Evolutionary conservation across 2,888 invertebrate genomes (phyloP).

Genomic region (Pristionchus entomophagus): DNA sequence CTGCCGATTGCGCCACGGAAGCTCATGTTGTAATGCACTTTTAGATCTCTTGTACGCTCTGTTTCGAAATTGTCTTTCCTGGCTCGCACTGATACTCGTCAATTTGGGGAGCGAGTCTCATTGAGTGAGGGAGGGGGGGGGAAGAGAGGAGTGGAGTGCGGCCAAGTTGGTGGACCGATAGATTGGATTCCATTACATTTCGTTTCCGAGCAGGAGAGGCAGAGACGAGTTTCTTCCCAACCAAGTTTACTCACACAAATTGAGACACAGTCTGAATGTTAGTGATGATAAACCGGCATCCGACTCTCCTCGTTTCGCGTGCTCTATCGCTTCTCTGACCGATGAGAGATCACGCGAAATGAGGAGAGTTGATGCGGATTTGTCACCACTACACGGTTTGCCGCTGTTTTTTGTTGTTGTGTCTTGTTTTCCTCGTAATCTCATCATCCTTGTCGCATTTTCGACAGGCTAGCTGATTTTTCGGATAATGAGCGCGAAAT

Average conservation of each 20-base stretch:
- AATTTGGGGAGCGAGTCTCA: background rate
- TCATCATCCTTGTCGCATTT: background rate
- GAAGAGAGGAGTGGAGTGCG: background rate
- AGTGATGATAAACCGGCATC: no score
- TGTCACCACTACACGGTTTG: no score
- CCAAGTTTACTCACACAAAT: slow-evolving; percentile 13
- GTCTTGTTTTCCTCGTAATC: background rate
- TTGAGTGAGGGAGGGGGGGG: background rate
- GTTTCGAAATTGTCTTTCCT: no score
- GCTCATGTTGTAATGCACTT: slow-evolving; percentile 10
- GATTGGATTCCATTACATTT: slow-evolving; percentile 41
- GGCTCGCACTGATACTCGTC: no score
- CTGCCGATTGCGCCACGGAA: slow-evolving; percentile 78
- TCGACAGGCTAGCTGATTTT: background rate
- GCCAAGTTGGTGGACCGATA: slow-evolving; percentile 32
- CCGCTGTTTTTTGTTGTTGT: background rate
- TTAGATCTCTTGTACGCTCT: no score
- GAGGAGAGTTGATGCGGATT: no score
- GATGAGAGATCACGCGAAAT: no score
- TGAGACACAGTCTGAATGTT: background rate
- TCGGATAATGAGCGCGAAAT: background rate
- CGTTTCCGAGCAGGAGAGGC: background rate
- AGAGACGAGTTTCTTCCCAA: background rate
- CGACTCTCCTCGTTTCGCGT: no score
- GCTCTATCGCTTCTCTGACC: no score